A percentile compares a stretch with the other conserved stretches of the same genome.
These are phyloP conservation scores for Mayetiola destructor DNA, from an alignment of 2,888 invertebrate species.

Conservation along the genomic window DNA sequence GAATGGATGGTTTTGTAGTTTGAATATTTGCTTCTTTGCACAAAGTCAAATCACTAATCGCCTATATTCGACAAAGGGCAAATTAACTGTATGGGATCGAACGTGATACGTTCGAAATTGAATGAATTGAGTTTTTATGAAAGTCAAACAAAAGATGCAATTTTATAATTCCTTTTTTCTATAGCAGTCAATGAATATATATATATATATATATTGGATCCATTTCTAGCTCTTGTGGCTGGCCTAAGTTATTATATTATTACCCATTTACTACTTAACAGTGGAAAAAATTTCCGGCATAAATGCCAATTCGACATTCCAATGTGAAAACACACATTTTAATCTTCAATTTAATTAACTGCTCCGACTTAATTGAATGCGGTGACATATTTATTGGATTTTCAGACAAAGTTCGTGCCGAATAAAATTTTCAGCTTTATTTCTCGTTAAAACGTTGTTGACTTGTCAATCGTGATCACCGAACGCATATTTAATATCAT, in stretches of 20 bases:
- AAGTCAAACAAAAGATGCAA: background rate
- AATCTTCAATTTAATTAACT: background rate
- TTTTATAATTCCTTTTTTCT: constrained; percentile 9
- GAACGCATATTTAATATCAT: too few relatives aligned
- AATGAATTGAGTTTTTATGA: background rate
- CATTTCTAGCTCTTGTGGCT: background rate
- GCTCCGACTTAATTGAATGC: background rate
- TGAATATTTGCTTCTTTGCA: too few relatives aligned
- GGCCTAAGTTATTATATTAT: background rate
- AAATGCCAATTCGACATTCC: background rate
- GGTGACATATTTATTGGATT: background rate
- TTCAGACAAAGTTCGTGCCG: background rate
- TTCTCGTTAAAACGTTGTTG: background rate
- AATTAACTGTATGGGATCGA: too few relatives aligned
- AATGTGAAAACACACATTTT: background rate
- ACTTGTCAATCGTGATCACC: background rate
- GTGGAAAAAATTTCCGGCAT: background rate
- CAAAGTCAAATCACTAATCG: background rate
- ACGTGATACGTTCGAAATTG: background rate
- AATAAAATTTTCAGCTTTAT: background rate
- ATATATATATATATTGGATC: background rate
- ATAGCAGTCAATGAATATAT: background rate
- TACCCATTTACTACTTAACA: background rate
- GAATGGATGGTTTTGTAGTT: too few relatives aligned
- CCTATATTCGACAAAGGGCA: too few relatives aligned